A percentile compares a stretch with the other conserved stretches of the same genome.
phyloP scores from a whole-genome alignment of 2,888 invertebrate genomes.

The Heliconius hortense region DNA sequence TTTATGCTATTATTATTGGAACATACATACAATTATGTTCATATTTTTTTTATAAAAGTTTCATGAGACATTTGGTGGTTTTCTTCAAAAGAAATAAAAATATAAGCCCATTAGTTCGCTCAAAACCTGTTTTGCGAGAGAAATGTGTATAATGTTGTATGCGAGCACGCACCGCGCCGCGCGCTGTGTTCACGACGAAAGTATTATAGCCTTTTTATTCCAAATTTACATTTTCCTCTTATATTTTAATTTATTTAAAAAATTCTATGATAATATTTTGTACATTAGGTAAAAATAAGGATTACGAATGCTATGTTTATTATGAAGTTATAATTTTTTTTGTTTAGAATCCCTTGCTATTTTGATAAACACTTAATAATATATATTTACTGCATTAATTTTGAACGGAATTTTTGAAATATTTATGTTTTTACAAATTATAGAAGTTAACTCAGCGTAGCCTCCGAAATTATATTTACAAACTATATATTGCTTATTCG shows the following conservation, averaged over 20 bases:
- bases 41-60: background rate
- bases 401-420: too few species aligned
- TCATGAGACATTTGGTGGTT: background rate
- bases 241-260: constrained; percentile 5
- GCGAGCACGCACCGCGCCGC: constrained; percentile 8
- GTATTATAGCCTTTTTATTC: constrained; percentile 2
- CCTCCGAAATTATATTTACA: background rate
- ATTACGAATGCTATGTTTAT: background rate
- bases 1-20: too few species aligned
- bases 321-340: too few species aligned
- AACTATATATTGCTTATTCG: background rate
- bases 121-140: constrained; percentile 20
- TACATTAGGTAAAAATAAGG: background rate
- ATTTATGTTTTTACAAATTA: too few species aligned
- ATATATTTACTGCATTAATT: too few species aligned
- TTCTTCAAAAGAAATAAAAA: constrained; percentile 9
- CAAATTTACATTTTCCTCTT: constrained; percentile 6
- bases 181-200: background rate
- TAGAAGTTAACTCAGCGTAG: too few species aligned
- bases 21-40: background rate
- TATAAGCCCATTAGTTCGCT: constrained; percentile 16
- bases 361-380: too few species aligned
- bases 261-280: background rate
- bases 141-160: constrained; percentile 1
- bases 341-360: too few species aligned